These are phyloP conservation scores for Asobara japonica DNA, from an alignment of 1,140 invertebrate genomes.

Conservation along the genomic window DNA sequence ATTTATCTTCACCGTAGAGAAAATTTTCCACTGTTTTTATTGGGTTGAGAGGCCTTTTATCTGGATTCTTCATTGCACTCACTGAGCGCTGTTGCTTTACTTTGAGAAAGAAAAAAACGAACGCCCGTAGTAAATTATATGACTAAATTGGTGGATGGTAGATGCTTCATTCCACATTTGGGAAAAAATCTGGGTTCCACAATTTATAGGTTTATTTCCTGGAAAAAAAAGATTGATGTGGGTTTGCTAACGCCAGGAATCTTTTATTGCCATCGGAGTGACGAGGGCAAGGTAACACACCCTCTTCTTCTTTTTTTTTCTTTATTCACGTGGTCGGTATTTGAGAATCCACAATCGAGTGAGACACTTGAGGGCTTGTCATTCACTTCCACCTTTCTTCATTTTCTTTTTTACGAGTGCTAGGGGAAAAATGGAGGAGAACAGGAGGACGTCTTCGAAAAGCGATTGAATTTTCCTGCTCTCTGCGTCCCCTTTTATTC, in stretches of 20 bases:
- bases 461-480: slow-evolving; percentile 29
- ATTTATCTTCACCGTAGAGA: background rate
- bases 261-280: slow-evolving; percentile 25
- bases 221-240: slow-evolving; percentile 15
- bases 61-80: background rate
- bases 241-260: slow-evolving; percentile 31
- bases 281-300: slow-evolving; percentile 18
- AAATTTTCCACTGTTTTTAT: slow-evolving; percentile 12
- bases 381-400: slow-evolving; percentile 20
- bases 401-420: background rate
- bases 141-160: slow-evolving; percentile 12
- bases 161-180: background rate
- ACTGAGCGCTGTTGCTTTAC: background rate
- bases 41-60: background rate
- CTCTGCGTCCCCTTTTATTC: slow-evolving; percentile 13
- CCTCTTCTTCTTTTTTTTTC: background rate
- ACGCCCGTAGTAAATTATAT: slow-evolving; percentile 13
- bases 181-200: background rate
- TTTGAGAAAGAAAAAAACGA: too few relatives aligned
- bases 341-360: background rate
- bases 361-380: slow-evolving; percentile 41
- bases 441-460: slow-evolving; percentile 12
- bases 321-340: slow-evolving; percentile 7
- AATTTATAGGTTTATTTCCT: too few relatives aligned
- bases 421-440: background rate